These are phyloP conservation scores for Struthio camelus DNA, from an alignment of 2,113 vertebrate genomes.

Conservation along the genomic window DNA sequence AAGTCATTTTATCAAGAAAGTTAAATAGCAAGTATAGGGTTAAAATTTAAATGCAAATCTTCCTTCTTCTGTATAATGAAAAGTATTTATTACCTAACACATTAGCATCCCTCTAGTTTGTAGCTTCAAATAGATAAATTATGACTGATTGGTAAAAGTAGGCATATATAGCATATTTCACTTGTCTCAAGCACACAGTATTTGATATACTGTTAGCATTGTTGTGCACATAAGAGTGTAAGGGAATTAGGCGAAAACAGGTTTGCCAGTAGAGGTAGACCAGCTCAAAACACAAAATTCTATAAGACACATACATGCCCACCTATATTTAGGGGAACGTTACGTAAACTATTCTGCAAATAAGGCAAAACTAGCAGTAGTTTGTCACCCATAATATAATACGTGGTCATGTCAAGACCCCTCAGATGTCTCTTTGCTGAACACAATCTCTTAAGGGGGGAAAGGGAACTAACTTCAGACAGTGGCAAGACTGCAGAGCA, in stretches of 20 bases:
- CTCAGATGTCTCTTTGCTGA: not conserved
- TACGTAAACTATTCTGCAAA: not conserved
- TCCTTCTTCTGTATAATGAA: not conserved
- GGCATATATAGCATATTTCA: not conserved
- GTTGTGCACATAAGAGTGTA: not conserved
- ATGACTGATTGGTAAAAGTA: not conserved
- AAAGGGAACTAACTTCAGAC: not conserved
- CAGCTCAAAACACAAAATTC: not conserved
- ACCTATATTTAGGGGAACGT: too few species aligned
- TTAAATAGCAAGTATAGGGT: not conserved
- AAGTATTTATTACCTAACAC: not conserved
- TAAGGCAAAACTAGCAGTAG: not conserved
- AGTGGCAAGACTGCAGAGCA: not conserved
- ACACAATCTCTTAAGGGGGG: not conserved
- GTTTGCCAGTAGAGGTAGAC: not conserved
- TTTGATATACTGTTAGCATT: not conserved
- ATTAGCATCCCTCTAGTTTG: not conserved
- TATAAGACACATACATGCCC: too few species aligned
- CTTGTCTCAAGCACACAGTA: not conserved
- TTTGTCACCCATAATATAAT: fast-evolving
- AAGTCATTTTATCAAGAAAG: not conserved
- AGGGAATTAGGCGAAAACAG: not conserved
- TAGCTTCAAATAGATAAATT: not conserved
- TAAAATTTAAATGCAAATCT: not conserved
- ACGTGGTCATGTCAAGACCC: fast-evolving